phyloP scores from a whole-genome alignment of 2,797 vertebrate genomes.

The Australoheros facetus region DNA sequence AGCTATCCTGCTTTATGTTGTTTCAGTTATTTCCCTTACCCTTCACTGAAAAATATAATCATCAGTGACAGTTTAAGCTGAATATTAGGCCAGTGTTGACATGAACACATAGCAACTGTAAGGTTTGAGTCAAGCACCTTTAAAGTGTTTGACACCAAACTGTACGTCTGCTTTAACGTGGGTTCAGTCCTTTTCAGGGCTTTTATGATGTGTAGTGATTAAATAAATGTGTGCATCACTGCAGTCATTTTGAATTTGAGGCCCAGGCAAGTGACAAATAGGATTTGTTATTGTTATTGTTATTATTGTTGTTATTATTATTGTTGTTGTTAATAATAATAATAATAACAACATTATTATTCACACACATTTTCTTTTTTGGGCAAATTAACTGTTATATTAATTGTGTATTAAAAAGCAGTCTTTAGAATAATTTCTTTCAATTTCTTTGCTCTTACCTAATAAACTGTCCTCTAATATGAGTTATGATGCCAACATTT shows the following conservation, averaged over 20 bases:
- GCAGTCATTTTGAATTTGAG: background rate
- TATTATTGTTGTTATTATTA: too few species aligned
- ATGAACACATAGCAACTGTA: background rate
- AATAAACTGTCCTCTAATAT: background rate
- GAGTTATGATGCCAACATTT: rapidly evolving
- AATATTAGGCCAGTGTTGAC: background rate
- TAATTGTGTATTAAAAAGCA: background rate
- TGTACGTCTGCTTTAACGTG: background rate
- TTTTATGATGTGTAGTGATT: background rate
- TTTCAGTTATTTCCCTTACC: background rate
- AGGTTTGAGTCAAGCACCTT: background rate
- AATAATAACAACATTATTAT: background rate
- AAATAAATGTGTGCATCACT: background rate
- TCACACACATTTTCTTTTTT: background rate
- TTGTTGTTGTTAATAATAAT: too few species aligned
- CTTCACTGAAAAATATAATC: background rate
- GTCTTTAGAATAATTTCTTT: background rate
- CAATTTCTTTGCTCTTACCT: background rate
- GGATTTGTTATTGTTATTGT: background rate
- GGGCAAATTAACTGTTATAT: background rate
- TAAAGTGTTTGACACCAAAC: background rate
- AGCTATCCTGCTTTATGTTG: background rate
- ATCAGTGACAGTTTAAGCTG: background rate
- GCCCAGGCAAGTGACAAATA: background rate
- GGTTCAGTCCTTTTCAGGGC: background rate